A percentile compares a stretch with the other conserved stretches of the same genome.
Evolutionary conservation across 1,140 invertebrate genomes (phyloP).

Genomic region (Mylabris phalerata): DNA sequence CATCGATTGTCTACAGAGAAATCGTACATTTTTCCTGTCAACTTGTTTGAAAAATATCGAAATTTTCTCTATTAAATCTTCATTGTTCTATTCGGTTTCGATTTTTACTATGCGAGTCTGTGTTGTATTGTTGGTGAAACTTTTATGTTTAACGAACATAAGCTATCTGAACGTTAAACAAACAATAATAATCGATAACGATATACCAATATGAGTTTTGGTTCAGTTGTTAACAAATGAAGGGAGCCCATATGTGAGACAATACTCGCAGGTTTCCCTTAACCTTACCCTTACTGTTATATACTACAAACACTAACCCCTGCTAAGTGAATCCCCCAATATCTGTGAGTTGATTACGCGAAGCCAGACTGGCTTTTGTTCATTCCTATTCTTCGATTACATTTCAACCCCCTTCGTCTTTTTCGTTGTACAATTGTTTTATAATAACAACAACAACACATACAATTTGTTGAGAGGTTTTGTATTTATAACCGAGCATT

Average conservation of each 20-base stretch:
- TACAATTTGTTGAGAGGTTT: no score
- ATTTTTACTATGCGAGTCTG: no score
- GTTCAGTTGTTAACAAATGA: constrained; percentile 30
- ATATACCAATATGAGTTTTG: constrained; percentile 17
- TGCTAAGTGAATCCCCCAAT: constrained; percentile 27
- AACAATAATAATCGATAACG: constrained; percentile 24
- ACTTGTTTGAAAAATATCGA: background rate
- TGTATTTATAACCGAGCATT: no score
- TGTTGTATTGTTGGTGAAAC: no score
- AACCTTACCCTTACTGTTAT: background rate
- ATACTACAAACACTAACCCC: constrained; percentile 1
- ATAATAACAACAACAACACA: background rate
- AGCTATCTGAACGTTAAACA: background rate
- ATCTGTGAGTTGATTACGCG: constrained; percentile 24
- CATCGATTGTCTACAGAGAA: no score
- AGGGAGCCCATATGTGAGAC: constrained; percentile 36
- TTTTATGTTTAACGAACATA: no score
- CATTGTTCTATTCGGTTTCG: no score
- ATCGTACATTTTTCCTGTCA: background rate
- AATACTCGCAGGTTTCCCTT: constrained; percentile 23
- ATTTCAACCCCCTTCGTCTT: background rate
- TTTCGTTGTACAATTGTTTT: constrained; percentile 5
- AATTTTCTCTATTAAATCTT: no score
- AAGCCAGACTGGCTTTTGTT: constrained; percentile 27
- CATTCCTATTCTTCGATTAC: constrained; percentile 18